Percentiles rank a stretch among this genome's conserved stretches.
Conservation (phyloP, 2,797 vertebrate species). For the Garrulus glandarius region DNA sequence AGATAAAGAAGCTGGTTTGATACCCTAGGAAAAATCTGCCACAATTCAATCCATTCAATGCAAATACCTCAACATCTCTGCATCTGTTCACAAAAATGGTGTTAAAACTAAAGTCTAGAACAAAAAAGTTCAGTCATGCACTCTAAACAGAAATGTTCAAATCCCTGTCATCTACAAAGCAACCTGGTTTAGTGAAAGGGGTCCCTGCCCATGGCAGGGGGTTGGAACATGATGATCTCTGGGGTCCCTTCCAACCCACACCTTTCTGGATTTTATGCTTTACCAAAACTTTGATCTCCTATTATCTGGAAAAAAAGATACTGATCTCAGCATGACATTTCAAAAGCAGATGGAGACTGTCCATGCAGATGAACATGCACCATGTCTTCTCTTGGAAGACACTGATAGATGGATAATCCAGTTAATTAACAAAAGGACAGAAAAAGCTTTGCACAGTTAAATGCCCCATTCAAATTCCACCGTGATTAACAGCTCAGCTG, state of each 20-base stretch:
- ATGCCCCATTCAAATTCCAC: neutral
- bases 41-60: neutral
- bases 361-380: neutral
- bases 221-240: neutral
- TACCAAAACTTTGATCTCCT: neutral
- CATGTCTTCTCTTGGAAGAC: neutral
- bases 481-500: neutral
- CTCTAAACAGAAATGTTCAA: neutral
- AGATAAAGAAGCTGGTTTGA: neutral
- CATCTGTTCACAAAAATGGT: neutral
- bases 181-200: neutral
- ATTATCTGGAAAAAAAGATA: neutral
- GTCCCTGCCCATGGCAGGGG: neutral
- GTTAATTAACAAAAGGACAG: neutral
- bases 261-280: neutral
- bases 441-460: neutral
- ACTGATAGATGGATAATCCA: neutral
- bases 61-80: neutral
- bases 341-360: neutral
- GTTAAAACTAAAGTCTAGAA: neutral
- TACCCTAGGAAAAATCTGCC: neutral
- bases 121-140: neutral
- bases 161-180: neutral
- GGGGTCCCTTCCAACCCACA: neutral
- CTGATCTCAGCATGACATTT: neutral